Conservation (phyloP, 2,113 vertebrate species). For the Sander vitreus region DNA sequence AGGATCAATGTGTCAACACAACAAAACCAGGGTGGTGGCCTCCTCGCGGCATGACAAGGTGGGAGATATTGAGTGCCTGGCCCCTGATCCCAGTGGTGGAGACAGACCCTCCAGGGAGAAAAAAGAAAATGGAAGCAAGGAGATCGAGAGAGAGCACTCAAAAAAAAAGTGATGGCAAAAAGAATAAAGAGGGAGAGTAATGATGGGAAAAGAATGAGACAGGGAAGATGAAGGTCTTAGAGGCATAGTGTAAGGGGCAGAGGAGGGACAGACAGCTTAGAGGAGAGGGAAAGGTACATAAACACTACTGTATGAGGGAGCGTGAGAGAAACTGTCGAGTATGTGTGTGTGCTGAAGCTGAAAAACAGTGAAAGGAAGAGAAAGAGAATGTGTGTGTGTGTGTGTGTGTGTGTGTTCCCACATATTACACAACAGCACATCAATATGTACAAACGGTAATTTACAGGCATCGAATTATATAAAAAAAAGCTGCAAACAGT, state of each 20-base stretch:
- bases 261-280: conserved; percentile 9
- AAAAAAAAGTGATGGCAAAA: conserved; percentile 44
- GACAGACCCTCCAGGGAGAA: conserved; percentile 43
- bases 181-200: conserved; percentile 49
- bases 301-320: conserved; percentile 41
- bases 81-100: conserved; percentile 66
- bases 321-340: not conserved
- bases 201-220: conserved; percentile 67
- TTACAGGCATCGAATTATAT: not conserved
- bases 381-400: not conserved
- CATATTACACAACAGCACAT: not conserved
- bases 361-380: conserved; percentile 5
- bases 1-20: conserved; percentile 75
- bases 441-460: not conserved
- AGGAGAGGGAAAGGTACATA: conserved; percentile 44
- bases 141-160: conserved; percentile 36
- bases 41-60: conserved; percentile 68
- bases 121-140: conserved; percentile 20
- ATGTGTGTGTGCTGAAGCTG: not conserved
- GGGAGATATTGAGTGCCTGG: conserved; percentile 76
- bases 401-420: not conserved
- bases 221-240: conserved; percentile 59
- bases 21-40: conserved; percentile 67
- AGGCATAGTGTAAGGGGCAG: conserved; percentile 52
- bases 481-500: not conserved